Conservation (phyloP, 2,113 vertebrate genomes). For the Formicarius rufipectus region DNA sequence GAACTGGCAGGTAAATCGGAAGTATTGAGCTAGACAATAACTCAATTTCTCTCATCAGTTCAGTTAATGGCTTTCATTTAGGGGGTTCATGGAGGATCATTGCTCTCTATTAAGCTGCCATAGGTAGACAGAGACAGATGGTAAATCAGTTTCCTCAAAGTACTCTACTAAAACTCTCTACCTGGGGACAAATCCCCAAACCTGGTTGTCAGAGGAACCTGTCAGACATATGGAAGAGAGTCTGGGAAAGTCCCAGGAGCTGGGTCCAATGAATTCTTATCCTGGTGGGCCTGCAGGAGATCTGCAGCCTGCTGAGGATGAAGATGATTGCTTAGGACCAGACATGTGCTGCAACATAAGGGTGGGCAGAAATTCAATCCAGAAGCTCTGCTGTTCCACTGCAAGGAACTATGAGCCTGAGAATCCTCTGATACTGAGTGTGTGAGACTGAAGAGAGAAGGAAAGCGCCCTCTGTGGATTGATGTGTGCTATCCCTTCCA, state of each 20-base stretch:
- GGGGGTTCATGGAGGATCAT: background rate
- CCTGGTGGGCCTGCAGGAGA: background rate
- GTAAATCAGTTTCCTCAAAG: background rate
- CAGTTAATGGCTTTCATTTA: conserved; percentile 43
- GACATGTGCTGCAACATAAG: fast-evolving
- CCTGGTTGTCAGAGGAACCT: background rate
- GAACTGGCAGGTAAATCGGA: background rate
- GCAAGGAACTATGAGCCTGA: background rate
- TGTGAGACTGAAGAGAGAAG: background rate
- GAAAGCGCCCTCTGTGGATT: background rate
- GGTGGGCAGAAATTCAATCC: background rate
- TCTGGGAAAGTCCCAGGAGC: background rate
- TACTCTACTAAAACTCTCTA: background rate
- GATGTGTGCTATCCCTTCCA: background rate
- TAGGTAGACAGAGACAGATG: conserved; percentile 5
- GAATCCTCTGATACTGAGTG: background rate
- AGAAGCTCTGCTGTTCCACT: background rate
- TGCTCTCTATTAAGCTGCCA: conserved; percentile 39
- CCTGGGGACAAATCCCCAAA: background rate
- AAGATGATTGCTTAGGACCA: background rate
- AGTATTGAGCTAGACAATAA: conserved; percentile 13
- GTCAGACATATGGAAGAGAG: background rate
- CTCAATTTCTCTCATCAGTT: conserved; percentile 8
- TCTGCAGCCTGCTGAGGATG: background rate
- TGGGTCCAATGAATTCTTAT: background rate